Conservation (phyloP, 2,888 invertebrate species). For the Heliconius erato region DNA sequence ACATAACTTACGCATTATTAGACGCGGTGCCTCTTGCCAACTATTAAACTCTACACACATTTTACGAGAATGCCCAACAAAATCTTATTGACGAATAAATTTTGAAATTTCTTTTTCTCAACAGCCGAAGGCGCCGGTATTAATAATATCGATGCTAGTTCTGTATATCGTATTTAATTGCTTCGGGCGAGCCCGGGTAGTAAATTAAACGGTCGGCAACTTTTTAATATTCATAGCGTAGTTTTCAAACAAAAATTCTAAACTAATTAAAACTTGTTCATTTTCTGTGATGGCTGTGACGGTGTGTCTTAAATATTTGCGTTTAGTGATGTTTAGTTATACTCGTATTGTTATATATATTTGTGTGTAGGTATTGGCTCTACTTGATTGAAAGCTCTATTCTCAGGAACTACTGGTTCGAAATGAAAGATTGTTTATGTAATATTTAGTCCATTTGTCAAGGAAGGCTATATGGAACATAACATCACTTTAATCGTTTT, state of each 20-base stretch:
- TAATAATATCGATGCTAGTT: constrained; percentile 77
- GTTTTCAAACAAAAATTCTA: constrained; percentile 80
- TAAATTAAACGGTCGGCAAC: constrained; percentile 81
- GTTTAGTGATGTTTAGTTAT: constrained; percentile 37
- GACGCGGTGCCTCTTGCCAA: constrained; percentile 81
- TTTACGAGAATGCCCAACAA: constrained; percentile 83
- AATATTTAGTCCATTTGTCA: neutral
- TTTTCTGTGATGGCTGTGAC: constrained; percentile 62
- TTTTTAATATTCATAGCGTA: constrained; percentile 83
- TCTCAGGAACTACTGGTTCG: neutral
- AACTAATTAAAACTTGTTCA: constrained; percentile 83
- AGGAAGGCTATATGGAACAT: neutral
- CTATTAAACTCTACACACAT: constrained; percentile 82
- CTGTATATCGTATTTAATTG: constrained; percentile 80
- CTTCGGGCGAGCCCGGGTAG: constrained; percentile 68
- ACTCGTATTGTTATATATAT: too few species aligned
- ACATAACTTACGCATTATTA: constrained; percentile 81
- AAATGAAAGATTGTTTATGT: neutral
- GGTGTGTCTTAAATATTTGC: constrained; percentile 53
- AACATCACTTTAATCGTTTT: neutral
- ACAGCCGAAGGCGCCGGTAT: constrained; percentile 82
- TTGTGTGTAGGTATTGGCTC: too few species aligned
- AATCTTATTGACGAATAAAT: constrained; percentile 83
- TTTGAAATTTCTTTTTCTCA: constrained; percentile 65
- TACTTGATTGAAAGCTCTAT: too few species aligned